Evolutionary conservation across 2,797 vertebrate species (phyloP).

Genomic region (Botia kubotai): DNA sequence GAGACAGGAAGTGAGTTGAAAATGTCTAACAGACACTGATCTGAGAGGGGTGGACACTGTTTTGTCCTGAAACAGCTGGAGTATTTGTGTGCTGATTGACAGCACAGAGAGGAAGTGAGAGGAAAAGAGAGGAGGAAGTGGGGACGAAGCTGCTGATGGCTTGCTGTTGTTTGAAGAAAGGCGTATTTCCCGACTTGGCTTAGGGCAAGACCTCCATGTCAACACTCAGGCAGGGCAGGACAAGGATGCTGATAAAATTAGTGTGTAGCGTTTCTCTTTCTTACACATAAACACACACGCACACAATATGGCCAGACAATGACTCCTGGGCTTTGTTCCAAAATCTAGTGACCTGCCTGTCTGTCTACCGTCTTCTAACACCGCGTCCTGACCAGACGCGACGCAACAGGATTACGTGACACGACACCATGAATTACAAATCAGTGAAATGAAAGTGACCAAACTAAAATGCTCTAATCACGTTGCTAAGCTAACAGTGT

Average conservation of each 20-base stretch:
- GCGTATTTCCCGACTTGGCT: slow-evolving; percentile 61
- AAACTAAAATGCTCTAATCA: too few species aligned
- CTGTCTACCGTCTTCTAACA: neutral
- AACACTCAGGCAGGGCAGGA: slow-evolving; percentile 28
- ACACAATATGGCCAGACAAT: slow-evolving; percentile 29
- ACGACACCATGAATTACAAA: too few species aligned
- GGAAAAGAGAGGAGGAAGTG: slow-evolving; percentile 59
- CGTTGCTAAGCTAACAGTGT: too few species aligned
- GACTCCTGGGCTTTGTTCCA: neutral
- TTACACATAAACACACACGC: slow-evolving; percentile 5
- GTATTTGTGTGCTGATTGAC: slow-evolving; percentile 20
- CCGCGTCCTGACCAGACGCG: neutral
- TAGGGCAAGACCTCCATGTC: slow-evolving; percentile 23
- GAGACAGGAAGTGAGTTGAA: slow-evolving; percentile 29
- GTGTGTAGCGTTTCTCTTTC: slow-evolving; percentile 2
- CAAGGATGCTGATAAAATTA: slow-evolving; percentile 29
- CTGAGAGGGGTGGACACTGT: neutral
- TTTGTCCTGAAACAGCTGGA: slow-evolving; percentile 1
- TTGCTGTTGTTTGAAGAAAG: slow-evolving; percentile 31
- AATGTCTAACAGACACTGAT: neutral
- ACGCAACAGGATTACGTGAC: neutral
- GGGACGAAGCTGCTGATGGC: slow-evolving; percentile 63
- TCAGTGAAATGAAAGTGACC: too few species aligned
- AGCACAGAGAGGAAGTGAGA: slow-evolving; percentile 5
- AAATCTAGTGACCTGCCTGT: neutral